phyloP scores from a whole-genome alignment of 2,113 vertebrate species.

The Ploceus nigricollis region DNA sequence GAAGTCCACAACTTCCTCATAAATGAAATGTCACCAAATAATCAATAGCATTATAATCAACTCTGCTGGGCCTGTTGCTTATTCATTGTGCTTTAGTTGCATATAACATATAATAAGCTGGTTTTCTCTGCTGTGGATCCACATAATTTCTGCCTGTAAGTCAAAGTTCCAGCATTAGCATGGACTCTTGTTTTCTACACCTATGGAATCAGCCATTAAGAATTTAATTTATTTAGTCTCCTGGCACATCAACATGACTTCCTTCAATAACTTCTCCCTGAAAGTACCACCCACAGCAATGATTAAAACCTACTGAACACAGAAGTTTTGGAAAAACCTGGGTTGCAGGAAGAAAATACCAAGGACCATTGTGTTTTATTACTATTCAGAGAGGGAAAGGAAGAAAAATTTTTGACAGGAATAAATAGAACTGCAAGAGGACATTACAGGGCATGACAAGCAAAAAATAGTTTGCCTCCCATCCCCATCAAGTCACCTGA shows the following conservation, averaged over 20 bases:
- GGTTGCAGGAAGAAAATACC: rapidly evolving
- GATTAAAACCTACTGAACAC: neutral
- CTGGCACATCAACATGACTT: neutral
- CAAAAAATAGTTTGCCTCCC: neutral
- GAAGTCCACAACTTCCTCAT: neutral
- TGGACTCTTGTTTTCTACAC: neutral
- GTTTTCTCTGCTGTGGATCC: neutral
- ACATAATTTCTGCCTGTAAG: neutral
- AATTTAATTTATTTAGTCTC: neutral
- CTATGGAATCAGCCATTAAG: neutral
- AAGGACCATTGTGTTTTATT: neutral
- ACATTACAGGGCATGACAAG: neutral
- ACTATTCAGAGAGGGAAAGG: neutral
- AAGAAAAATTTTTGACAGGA: neutral
- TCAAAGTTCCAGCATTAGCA: neutral
- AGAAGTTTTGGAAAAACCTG: neutral
- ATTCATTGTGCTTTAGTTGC: neutral
- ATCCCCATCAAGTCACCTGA: neutral
- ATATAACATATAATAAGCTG: neutral
- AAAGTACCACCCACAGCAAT: neutral
- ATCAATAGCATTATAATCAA: neutral
- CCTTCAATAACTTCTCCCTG: neutral
- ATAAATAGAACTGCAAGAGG: neutral
- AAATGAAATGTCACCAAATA: neutral
- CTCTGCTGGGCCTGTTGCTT: neutral